phyloP scores from a whole-genome alignment of 2,113 vertebrate genomes.

The Mastomys natalensis region DNA sequence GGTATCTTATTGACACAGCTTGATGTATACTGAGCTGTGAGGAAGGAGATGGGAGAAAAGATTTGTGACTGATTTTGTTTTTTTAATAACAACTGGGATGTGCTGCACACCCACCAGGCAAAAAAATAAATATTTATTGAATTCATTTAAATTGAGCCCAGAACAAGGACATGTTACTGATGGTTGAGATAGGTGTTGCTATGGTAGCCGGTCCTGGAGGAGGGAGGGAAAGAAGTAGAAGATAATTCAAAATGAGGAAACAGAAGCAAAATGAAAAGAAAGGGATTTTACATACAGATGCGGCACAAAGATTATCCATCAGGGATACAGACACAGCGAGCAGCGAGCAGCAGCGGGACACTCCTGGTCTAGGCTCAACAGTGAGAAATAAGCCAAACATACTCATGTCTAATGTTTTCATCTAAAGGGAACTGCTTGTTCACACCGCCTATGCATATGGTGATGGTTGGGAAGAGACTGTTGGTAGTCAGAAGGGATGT shows the following conservation, averaged over 20 bases:
- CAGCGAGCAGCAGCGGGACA: neutral
- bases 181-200: neutral
- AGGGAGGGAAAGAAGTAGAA: neutral
- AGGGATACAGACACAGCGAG: neutral
- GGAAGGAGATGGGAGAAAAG: neutral
- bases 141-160: slow-evolving; percentile 24
- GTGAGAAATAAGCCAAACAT: neutral
- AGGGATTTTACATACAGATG: neutral
- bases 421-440: neutral
- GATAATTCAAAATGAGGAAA: slow-evolving; percentile 19
- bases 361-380: neutral
- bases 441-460: neutral
- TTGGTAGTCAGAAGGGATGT: neutral
- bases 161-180: neutral
- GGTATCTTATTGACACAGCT: neutral
- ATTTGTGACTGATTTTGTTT: neutral
- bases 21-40: neutral
- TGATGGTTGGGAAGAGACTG: neutral
- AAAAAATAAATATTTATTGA: slow-evolving; percentile 61
- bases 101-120: neutral
- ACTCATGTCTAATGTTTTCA: neutral
- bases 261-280: neutral
- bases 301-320: neutral
- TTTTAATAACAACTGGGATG: neutral
- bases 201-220: neutral